A percentile compares a stretch with the other conserved stretches of the same genome.
These are phyloP conservation scores for Cylindroiulus punctatus DNA, from an alignment of 2,888 invertebrate species.

Conservation along the genomic window DNA sequence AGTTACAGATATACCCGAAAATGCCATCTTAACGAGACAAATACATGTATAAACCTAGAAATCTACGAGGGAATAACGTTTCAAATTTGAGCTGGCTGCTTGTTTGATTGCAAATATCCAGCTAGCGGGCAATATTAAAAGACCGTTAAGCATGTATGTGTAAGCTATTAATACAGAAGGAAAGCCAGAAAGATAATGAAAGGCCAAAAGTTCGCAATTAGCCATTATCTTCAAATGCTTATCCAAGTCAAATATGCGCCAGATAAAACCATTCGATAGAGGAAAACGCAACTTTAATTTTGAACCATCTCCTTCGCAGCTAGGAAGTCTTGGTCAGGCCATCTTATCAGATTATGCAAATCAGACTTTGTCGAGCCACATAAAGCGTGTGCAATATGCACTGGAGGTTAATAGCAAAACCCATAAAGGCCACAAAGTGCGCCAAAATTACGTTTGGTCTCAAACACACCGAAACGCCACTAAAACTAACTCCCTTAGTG, in stretches of 20 bases:
- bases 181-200: not conserved
- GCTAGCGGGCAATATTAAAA: conserved; percentile 20
- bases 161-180: not conserved
- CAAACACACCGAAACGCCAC: not conserved
- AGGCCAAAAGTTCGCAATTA: conserved; percentile 12
- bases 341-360: conserved; percentile 1
- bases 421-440: not conserved
- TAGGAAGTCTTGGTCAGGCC: not conserved
- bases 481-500: too few species aligned
- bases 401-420: not conserved
- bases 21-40: not conserved
- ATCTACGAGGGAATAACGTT: not conserved
- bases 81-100: too few species aligned
- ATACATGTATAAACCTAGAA: too few species aligned
- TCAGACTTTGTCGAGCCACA: not conserved
- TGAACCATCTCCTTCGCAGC: not conserved
- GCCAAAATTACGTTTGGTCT: not conserved
- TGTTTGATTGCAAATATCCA: not conserved
- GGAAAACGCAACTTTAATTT: not conserved
- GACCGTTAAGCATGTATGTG: not conserved
- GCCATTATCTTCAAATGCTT: conserved; percentile 27
- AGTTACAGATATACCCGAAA: too few species aligned
- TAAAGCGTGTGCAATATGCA: not conserved
- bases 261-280: not conserved
- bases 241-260: not conserved